Conservation (phyloP, 2,888 invertebrate genomes). For the Maniola hyperantus region DNA sequence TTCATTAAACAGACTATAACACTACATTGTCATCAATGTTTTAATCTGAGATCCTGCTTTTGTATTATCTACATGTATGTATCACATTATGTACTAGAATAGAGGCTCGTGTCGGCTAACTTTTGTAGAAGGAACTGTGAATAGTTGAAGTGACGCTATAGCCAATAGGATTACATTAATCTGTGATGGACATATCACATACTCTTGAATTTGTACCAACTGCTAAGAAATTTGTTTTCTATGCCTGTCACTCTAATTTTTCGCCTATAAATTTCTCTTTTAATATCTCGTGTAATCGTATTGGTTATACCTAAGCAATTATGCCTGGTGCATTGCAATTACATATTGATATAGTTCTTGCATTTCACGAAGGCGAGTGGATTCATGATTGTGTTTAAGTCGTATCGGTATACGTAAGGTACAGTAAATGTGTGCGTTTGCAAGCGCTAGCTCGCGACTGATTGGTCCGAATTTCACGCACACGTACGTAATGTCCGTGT, state of each 20-base stretch:
- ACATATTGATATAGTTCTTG: too few relatives aligned
- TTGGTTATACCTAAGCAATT: conserved; percentile 27
- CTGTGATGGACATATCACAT: conserved; percentile 26
- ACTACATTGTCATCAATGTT: conserved; percentile 20
- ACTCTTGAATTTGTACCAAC: conserved; percentile 11
- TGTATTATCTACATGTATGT: conserved; percentile 47
- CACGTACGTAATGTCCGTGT: too few relatives aligned
- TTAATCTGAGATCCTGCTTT: conserved; percentile 46
- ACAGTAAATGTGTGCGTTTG: too few relatives aligned
- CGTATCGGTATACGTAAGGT: too few relatives aligned
- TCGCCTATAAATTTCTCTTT: conserved; percentile 19
- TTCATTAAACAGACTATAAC: conserved; percentile 13
- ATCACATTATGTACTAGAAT: conserved; percentile 43
- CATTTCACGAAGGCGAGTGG: too few relatives aligned
- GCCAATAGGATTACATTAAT: conserved; percentile 42
- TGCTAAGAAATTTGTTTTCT: conserved; percentile 14
- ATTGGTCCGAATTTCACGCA: too few relatives aligned
- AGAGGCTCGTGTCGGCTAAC: conserved; percentile 57
- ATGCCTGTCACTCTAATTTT: conserved; percentile 18
- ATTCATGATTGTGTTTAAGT: too few relatives aligned
- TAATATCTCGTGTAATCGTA: conserved; percentile 22
- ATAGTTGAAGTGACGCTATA: conserved; percentile 55
- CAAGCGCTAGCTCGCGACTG: too few relatives aligned
- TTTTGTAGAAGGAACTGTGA: conserved; percentile 25
- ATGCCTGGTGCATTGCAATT: conserved; percentile 72